Evolutionary conservation across 2,113 vertebrate species (phyloP).

Genomic region (Gymnarchus niloticus): DNA sequence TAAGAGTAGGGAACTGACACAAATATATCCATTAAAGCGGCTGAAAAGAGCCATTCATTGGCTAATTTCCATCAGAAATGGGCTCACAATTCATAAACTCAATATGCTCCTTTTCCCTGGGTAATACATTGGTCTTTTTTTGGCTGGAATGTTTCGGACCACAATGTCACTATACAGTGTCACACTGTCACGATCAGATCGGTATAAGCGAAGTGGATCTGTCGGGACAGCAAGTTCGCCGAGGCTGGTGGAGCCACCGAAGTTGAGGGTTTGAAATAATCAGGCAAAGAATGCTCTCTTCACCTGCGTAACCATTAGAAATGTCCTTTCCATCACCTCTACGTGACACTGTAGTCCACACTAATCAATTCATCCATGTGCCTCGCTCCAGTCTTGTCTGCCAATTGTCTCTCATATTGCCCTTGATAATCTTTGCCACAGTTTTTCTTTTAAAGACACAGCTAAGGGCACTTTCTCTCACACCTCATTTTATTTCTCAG

Average conservation of each 20-base stretch:
- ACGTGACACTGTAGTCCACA: background rate
- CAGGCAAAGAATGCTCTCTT: background rate
- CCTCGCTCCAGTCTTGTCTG: background rate
- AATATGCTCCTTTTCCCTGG: conserved; percentile 31
- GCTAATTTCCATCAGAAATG: background rate
- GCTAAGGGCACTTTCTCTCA: conserved; percentile 27
- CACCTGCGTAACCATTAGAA: background rate
- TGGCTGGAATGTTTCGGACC: conserved; percentile 41
- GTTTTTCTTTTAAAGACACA: background rate
- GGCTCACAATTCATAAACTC: conserved; percentile 45
- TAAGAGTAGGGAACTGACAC: background rate
- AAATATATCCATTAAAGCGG: background rate
- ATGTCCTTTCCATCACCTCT: background rate
- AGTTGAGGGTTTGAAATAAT: background rate
- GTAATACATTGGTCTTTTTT: conserved; percentile 35
- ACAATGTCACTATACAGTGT: background rate
- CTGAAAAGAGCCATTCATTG: background rate
- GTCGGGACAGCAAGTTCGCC: background rate
- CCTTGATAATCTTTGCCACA: background rate
- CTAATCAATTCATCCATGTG: background rate
- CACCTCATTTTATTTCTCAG: conserved; percentile 55
- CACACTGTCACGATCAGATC: background rate
- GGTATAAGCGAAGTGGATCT: background rate
- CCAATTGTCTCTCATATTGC: background rate
- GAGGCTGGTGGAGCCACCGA: background rate